A percentile compares a stretch with the other conserved stretches of the same genome.
These are phyloP conservation scores for Acanthopleura granulata DNA, from an alignment of 2,888 invertebrate species.

Conservation along the genomic window DNA sequence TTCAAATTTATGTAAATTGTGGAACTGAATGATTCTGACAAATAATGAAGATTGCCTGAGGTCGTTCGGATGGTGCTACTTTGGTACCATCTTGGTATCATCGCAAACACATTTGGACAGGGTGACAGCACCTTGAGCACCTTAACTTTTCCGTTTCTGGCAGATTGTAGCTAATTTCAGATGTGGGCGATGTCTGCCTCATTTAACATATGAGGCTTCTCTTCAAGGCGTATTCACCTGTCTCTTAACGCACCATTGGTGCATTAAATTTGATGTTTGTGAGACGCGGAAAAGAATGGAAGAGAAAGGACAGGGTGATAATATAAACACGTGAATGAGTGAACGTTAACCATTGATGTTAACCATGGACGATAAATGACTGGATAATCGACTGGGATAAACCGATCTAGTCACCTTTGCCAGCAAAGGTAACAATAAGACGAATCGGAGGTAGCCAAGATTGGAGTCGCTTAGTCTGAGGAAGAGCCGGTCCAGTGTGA, in stretches of 20 bases:
- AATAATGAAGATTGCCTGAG: too few relatives aligned
- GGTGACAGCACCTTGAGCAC: too few relatives aligned
- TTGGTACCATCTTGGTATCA: too few relatives aligned
- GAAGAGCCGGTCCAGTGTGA: neutral
- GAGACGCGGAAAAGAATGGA: too few relatives aligned
- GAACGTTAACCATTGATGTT: neutral
- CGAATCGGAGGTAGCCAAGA: neutral
- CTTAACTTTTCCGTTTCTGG: too few relatives aligned
- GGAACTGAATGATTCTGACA: too few relatives aligned
- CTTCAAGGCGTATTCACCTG: neutral
- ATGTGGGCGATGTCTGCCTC: neutral
- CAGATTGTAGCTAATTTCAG: neutral
- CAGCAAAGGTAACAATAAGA: neutral
- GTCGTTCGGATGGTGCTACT: too few relatives aligned
- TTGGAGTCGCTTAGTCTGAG: conserved; percentile 3
- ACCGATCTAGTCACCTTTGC: neutral
- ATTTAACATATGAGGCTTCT: neutral
- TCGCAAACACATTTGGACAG: too few relatives aligned
- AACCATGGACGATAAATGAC: neutral
- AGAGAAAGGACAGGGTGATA: too few relatives aligned
- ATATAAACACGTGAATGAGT: neutral
- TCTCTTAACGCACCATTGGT: neutral
- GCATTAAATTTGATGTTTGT: too few relatives aligned
- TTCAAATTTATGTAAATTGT: too few relatives aligned
- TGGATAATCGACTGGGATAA: conserved; percentile 5